phyloP scores from a whole-genome alignment of 2,888 invertebrate genomes.

The Drosophila robusta region DNA sequence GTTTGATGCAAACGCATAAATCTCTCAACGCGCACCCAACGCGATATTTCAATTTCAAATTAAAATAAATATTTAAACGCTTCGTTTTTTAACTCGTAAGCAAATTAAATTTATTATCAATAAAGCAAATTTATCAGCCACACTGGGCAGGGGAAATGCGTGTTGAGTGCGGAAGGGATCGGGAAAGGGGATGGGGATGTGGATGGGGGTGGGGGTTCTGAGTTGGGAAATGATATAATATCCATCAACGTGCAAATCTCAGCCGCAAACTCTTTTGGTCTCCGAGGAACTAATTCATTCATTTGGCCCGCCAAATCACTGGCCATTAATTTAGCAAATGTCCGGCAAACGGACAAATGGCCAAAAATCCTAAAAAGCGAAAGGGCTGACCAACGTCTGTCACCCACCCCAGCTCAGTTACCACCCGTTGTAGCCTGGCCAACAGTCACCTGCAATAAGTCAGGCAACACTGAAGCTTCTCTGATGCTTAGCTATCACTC shows the following conservation, averaged over 20 bases:
- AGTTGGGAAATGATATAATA: constrained; percentile 22
- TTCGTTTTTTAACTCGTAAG: constrained; percentile 40
- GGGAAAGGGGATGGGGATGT: background rate
- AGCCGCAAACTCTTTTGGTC: constrained; percentile 40
- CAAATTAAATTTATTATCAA: constrained; percentile 67
- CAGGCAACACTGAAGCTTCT: constrained; percentile 51
- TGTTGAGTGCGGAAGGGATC: background rate
- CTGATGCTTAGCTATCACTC: constrained; percentile 68
- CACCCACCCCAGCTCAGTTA: background rate
- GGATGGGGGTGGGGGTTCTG: background rate
- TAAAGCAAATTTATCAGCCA: constrained; percentile 53
- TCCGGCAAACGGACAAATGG: constrained; percentile 56
- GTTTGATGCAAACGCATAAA: constrained; percentile 84
- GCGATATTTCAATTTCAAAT: constrained; percentile 79
- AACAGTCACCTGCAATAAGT: constrained; percentile 72
- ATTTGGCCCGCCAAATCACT: constrained; percentile 69
- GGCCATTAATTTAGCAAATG: constrained; percentile 71
- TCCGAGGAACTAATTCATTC: constrained; percentile 79
- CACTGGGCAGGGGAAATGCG: background rate
- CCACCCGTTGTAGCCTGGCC: too few relatives aligned
- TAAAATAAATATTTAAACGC: constrained; percentile 82
- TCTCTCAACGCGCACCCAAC: constrained; percentile 73
- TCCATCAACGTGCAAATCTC: constrained; percentile 61
- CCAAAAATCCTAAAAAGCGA: constrained; percentile 42
- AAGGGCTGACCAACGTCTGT: constrained; percentile 31